Conservation (phyloP, 2,797 vertebrate genomes). For the Melopsittacus undulatus region DNA sequence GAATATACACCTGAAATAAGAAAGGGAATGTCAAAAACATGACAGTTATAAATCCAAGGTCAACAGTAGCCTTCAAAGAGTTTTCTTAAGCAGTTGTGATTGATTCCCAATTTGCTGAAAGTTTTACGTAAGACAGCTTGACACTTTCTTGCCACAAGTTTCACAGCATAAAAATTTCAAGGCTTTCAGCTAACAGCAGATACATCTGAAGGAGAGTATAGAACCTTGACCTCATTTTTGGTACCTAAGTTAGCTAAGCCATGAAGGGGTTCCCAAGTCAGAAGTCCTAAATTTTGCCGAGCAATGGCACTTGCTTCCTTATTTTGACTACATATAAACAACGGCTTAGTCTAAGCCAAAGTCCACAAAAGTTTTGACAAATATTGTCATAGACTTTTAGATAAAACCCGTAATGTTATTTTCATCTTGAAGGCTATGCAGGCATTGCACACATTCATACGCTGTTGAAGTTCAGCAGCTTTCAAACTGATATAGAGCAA, state of each 20-base stretch:
- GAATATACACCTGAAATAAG: slow-evolving; percentile 49
- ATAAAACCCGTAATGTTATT: not conserved
- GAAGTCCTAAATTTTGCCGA: not conserved
- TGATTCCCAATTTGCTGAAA: slow-evolving; percentile 51
- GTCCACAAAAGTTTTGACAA: not conserved
- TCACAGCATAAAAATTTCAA: slow-evolving; percentile 23
- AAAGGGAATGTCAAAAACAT: slow-evolving; percentile 29
- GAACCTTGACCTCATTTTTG: not conserved
- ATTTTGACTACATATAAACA: not conserved
- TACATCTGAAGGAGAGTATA: not conserved
- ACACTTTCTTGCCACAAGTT: slow-evolving; percentile 10
- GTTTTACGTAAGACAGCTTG: slow-evolving; percentile 52
- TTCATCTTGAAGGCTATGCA: not conserved
- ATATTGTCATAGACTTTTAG: not conserved
- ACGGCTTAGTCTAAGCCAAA: not conserved
- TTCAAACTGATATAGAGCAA: not conserved
- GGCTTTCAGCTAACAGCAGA: not conserved
- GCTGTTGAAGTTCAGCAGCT: not conserved
- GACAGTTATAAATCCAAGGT: slow-evolving; percentile 64
- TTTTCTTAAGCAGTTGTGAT: slow-evolving; percentile 72
- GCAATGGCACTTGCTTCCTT: not conserved
- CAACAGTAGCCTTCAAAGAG: slow-evolving; percentile 52
- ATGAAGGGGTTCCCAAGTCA: not conserved
- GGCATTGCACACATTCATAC: not conserved
- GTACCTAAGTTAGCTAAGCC: not conserved